Conservation (phyloP, 2,797 vertebrate genomes). For the Prionace glauca region DNA sequence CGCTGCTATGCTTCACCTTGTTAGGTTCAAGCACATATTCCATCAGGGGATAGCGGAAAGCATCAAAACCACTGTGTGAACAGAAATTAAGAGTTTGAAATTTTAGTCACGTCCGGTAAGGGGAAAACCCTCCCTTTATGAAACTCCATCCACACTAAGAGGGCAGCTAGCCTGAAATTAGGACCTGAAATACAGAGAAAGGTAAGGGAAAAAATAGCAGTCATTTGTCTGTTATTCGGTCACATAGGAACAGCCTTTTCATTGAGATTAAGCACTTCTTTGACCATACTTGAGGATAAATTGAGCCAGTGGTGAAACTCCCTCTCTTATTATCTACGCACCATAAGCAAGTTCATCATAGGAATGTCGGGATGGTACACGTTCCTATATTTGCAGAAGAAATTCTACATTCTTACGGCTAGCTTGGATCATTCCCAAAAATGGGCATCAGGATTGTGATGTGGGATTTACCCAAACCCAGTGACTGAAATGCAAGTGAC, state of each 20-base stretch:
- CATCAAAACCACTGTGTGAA: constrained; percentile 55
- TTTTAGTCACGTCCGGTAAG: constrained; percentile 38
- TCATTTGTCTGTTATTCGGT: no score
- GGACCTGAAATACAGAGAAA: not conserved
- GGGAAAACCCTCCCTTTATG: not conserved
- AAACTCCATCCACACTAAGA: not conserved
- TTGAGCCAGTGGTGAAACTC: not conserved
- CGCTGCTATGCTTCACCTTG: constrained; percentile 47
- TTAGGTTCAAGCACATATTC: constrained; percentile 46
- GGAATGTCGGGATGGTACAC: not conserved
- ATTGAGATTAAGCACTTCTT: not conserved
- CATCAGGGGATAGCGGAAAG: constrained; percentile 59
- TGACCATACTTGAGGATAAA: not conserved
- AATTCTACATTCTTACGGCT: no score
- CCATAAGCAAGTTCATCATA: not conserved
- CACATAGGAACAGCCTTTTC: not conserved
- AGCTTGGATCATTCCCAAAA: no score
- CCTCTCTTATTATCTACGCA: not conserved
- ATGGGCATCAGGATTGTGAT: no score
- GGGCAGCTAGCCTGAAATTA: not conserved
- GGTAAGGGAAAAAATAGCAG: not conserved
- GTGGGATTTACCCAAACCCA: no score
- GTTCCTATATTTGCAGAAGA: not conserved
- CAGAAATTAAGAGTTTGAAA: constrained; percentile 43
- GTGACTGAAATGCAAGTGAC: no score